phyloP scores from a whole-genome alignment of 2,797 vertebrate species.

The Megaceryle alcyon region DNA sequence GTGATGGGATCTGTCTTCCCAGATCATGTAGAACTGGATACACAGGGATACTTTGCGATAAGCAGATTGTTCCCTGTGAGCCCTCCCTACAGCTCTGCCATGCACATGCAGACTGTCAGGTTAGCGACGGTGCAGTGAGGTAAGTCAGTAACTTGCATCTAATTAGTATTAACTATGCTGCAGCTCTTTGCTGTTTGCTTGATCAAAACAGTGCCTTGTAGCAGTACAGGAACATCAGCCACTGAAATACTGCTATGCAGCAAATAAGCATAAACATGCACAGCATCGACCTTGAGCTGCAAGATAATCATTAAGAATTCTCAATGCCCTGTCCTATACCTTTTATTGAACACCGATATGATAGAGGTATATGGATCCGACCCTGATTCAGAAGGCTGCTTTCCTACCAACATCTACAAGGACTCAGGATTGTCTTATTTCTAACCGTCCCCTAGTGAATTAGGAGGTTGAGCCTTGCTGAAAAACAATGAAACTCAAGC shows the following conservation, averaged over 20 bases:
- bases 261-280: not conserved
- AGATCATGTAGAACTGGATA: conserved; percentile 82
- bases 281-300: not conserved
- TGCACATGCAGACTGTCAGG: conserved; percentile 86
- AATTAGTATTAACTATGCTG: not conserved
- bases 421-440: not conserved
- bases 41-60: conserved; percentile 84
- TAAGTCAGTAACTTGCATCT: conserved; percentile 50
- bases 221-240: not conserved
- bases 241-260: not conserved
- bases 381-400: not conserved
- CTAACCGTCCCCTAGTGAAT: not conserved
- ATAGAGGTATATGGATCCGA: not conserved
- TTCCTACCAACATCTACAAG: not conserved
- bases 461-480: not conserved
- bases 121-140: conserved; percentile 76
- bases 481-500: not conserved
- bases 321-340: not conserved
- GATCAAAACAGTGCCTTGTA: not conserved
- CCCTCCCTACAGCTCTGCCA: conserved; percentile 83
- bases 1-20: conserved; percentile 83
- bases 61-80: conserved; percentile 78
- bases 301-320: not conserved
- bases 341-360: not conserved
- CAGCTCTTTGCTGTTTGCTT: not conserved